Percentiles rank a stretch among this genome's conserved stretches.
phyloP scores from a whole-genome alignment of 2,888 invertebrate genomes.

The Eurois occulta region DNA sequence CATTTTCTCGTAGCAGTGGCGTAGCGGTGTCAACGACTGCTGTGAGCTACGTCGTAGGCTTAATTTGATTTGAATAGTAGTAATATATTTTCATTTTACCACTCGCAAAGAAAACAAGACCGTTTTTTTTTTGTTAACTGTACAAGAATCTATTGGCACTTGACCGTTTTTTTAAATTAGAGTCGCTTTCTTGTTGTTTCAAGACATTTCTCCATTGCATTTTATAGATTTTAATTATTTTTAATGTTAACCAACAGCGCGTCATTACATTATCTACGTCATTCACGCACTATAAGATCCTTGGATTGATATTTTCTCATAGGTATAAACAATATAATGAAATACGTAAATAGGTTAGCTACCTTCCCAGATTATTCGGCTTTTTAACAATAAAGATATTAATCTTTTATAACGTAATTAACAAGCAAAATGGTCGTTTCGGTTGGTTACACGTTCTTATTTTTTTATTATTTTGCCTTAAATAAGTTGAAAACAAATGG shows the following conservation, averaged over 20 bases:
- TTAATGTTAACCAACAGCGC: background rate
- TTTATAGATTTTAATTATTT: too few relatives aligned
- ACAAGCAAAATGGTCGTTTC: constrained; percentile 1
- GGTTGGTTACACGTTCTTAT: background rate
- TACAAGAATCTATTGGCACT: background rate
- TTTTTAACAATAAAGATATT: constrained; percentile 28
- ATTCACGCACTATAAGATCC: background rate
- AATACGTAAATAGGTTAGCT: background rate
- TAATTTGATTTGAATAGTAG: background rate
- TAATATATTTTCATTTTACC: background rate
- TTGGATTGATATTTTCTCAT: background rate
- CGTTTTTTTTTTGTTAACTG: background rate
- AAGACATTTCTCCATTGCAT: too few relatives aligned
- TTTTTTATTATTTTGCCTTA: background rate
- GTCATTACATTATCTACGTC: background rate
- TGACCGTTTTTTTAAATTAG: too few relatives aligned
- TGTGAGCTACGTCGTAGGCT: constrained; percentile 8
- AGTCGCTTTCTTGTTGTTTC: too few relatives aligned
- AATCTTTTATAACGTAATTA: constrained; percentile 3
- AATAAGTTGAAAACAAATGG: background rate
- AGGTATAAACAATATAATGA: background rate
- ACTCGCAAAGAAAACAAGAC: background rate
- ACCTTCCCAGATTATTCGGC: constrained; percentile 13
- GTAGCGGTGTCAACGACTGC: constrained; percentile 9
- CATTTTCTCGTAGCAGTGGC: background rate